Conservation (phyloP, 2,888 invertebrate species). For the Geophilus truncorum region DNA sequence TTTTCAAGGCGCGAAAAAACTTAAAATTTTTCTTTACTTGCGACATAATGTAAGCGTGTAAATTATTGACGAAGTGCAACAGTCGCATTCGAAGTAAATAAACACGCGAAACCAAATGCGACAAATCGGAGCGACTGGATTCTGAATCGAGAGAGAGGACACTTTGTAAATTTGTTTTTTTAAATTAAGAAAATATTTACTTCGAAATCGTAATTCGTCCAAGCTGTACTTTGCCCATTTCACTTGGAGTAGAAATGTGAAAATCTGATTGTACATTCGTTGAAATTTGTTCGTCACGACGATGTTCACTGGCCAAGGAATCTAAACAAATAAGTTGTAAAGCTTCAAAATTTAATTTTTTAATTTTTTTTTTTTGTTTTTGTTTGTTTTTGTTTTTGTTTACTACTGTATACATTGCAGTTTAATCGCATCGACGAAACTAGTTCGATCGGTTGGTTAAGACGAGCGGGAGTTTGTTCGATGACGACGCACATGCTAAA, state of each 20-base stretch:
- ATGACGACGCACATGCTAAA: background rate
- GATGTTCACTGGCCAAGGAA: conserved; percentile 48
- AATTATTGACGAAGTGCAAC: conserved; percentile 49
- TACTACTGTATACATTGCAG: background rate
- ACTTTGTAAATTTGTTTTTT: conserved; percentile 32
- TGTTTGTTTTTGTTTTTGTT: background rate
- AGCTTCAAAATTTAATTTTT: too few species aligned
- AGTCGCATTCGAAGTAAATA: conserved; percentile 47
- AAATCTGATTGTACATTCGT: conserved; percentile 46
- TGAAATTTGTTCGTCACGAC: conserved; percentile 45
- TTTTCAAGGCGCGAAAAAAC: background rate
- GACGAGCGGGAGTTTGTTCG: background rate
- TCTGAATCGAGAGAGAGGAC: background rate
- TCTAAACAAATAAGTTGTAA: conserved; percentile 40
- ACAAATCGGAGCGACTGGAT: background rate
- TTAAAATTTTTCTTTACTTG: conserved; percentile 43
- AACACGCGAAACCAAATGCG: conserved; percentile 41
- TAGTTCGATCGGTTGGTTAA: background rate
- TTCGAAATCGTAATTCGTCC: conserved; percentile 46
- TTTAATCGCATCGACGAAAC: background rate
- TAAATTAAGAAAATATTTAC: conserved; percentile 40
- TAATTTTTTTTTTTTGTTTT: background rate
- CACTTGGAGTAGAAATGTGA: conserved; percentile 48
- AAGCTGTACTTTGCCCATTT: conserved; percentile 48
- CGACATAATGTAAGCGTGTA: conserved; percentile 50